Base-by-base conservation (phyloP, 2,888 invertebrate genomes). In the Sussaba pulchella region DNA sequence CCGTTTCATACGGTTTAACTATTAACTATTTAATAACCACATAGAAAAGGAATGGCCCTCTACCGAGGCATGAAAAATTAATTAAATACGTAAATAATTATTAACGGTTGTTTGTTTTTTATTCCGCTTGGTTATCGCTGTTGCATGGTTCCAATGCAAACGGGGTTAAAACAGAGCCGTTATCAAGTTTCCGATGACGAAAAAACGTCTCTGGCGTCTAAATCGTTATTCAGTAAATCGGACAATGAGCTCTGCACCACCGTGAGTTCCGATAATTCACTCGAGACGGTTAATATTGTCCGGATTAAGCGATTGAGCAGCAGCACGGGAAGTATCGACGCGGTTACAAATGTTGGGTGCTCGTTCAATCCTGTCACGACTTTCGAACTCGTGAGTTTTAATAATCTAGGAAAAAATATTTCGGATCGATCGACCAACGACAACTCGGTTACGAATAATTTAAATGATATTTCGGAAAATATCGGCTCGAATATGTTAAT, bases 211-310 rank as follows among this genome's bases (percentile, higher is more conserved):
- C 85, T 88, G 26, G 85, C 88, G 41, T 78, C 87, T 43, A 90
- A 88, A 84, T 78, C 83, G 36, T 82, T 87, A 45, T 89, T 89
- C 70, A 92, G 92, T 75, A 92, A 92, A 79, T 92, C 92, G 1
- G 91, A 92, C n/a, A 92, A 92, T 64, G 92, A 92, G 72, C 84
- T 92, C 52, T 91, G 88, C 76, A 85, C 85, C 52, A 85, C 85
- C 50, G 88, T 87, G 45, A 86, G 89, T 75, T 89, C 85, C 54
- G 87, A 85, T 64, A 87, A 88, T 72, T 79, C 86, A 8, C 82
- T 84, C 19, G 87, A 86, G 45, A 85, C 83, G 47, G 87, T 88
- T 2, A 90, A 89, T 82, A 85, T 92, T 26, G 72, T 90, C 9
- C 87, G 86, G 70, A 83, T 87, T 10, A 92, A 92, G 75, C 88